phyloP scores from a whole-genome alignment of 2,797 vertebrate genomes.

The Galaxias olidus region DNA sequence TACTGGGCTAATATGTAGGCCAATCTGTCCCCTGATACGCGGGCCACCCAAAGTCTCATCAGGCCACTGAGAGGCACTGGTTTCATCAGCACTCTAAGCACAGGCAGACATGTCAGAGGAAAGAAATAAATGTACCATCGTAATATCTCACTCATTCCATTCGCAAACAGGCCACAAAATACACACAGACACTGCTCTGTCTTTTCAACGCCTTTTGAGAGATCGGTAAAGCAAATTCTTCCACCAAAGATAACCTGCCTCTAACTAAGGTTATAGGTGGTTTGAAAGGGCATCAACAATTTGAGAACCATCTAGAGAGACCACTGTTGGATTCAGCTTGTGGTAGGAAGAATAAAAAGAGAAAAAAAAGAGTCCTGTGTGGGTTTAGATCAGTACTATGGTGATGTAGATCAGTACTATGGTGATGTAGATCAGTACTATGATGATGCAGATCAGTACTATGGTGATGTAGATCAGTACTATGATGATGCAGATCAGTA shows the following conservation, averaged over 20 bases:
- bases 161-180: no score
- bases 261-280: constrained; percentile 27
- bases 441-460: no score
- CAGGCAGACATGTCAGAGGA: constrained; percentile 18
- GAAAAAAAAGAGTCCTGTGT: no score
- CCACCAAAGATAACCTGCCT: constrained; percentile 27
- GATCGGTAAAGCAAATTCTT: constrained; percentile 23
- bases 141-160: constrained; percentile 12
- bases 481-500: no score
- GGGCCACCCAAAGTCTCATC: constrained; percentile 15
- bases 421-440: no score
- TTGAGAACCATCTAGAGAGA: constrained; percentile 14
- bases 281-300: constrained; percentile 28
- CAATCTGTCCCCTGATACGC: constrained; percentile 20
- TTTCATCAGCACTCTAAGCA: constrained; percentile 17
- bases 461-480: no score
- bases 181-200: background rate
- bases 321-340: no score
- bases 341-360: no score
- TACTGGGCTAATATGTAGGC: background rate
- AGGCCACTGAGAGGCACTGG: constrained; percentile 9
- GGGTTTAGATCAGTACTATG: no score
- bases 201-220: constrained; percentile 22
- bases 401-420: no score
- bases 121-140: constrained; percentile 27